These are phyloP conservation scores for Prosapia bicincta DNA, from an alignment of 2,888 invertebrate genomes.

Conservation along the genomic window DNA sequence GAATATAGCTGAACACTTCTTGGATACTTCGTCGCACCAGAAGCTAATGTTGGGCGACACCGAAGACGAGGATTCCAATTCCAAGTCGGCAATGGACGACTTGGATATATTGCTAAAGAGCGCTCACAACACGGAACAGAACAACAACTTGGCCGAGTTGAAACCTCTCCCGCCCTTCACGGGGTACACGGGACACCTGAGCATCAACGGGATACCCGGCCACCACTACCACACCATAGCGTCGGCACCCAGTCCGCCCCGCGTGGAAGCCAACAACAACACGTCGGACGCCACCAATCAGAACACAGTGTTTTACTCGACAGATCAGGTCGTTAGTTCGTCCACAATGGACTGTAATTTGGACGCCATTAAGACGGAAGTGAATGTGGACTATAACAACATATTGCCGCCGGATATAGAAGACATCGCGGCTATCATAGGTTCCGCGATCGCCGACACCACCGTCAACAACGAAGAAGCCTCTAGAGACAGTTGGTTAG, in stretches of 20 bases:
- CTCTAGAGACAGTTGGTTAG: constrained; percentile 83
- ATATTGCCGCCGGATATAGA: constrained; percentile 53
- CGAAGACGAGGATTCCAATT: constrained; percentile 37
- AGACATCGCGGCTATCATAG: constrained; percentile 82
- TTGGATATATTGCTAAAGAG: constrained; percentile 37
- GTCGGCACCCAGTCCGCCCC: constrained; percentile 44
- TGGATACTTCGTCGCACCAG: constrained; percentile 52
- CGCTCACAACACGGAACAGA: constrained; percentile 46
- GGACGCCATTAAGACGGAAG: constrained; percentile 42
- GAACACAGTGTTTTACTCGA: constrained; percentile 41
- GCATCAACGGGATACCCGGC: constrained; percentile 84
- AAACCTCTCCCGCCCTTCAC: constrained; percentile 85
- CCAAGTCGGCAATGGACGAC: constrained; percentile 38
- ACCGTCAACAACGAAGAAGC: constrained; percentile 60
- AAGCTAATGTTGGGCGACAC: constrained; percentile 45
- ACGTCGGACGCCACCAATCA: constrained; percentile 49
- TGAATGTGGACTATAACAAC: constrained; percentile 40
- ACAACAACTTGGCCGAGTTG: constrained; percentile 71
- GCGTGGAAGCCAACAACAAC: constrained; percentile 59
- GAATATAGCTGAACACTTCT: constrained; percentile 52
- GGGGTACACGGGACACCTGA: constrained; percentile 79
- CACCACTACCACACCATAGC: constrained; percentile 86
- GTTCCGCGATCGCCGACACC: constrained; percentile 85
- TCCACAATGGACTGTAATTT: constrained; percentile 46
- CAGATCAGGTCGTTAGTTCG: constrained; percentile 49